Percentiles rank a stretch among this genome's conserved stretches.
These are phyloP conservation scores for Bubo blakistoni DNA, from an alignment of 2,113 vertebrate genomes.

Conservation along the genomic window DNA sequence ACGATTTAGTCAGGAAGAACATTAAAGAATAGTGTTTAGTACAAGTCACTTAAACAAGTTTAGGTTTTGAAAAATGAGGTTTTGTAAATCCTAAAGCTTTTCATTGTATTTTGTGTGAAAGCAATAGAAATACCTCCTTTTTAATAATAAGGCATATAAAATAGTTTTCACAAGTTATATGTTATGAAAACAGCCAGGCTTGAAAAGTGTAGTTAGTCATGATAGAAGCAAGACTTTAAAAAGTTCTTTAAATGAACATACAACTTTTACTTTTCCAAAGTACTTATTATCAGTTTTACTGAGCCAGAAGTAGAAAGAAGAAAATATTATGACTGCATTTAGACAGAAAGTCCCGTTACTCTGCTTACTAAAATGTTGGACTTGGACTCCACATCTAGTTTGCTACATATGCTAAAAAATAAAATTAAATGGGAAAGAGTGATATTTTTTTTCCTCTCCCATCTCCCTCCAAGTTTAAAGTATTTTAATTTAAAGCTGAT, in stretches of 20 bases:
- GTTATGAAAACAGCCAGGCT: not conserved
- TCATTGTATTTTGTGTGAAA: not conserved
- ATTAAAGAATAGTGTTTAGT: not conserved
- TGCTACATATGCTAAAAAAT: not conserved
- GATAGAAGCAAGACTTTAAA: not conserved
- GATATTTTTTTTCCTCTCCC: not conserved
- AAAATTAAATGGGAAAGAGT: not conserved
- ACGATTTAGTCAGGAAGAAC: not conserved
- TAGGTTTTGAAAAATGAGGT: not conserved
- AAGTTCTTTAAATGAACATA: not conserved
- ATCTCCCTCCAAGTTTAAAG: not conserved
- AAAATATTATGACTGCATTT: slow-evolving; percentile 35
- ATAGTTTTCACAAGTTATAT: not conserved
- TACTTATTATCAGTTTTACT: not conserved
- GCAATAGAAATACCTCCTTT: not conserved
- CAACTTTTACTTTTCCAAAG: not conserved
- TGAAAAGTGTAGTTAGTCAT: not conserved
- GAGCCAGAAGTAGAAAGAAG: not conserved
- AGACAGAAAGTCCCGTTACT: slow-evolving; percentile 2
- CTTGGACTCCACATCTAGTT: not conserved
- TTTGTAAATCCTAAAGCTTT: not conserved
- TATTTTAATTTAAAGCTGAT: not conserved
- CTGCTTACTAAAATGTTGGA: not conserved
- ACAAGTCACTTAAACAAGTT: not conserved
- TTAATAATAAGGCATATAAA: not conserved